Evolutionary conservation across 2,888 invertebrate genomes (phyloP), one percentile per base, ranked within the genome.

Genomic region (Orchesella flavescens): DNA sequence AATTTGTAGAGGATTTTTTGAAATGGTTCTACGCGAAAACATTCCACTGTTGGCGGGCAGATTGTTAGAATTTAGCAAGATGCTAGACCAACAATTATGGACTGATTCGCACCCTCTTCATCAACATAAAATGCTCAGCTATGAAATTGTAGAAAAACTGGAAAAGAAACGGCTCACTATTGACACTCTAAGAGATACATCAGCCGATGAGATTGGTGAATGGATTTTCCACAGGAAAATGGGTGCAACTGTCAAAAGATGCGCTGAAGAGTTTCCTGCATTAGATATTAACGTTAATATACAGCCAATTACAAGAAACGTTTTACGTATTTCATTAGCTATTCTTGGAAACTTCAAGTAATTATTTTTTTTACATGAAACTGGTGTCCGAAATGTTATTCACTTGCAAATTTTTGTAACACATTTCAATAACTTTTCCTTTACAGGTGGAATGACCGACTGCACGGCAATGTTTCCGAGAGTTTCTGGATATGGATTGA

Each of bases 401-500:
- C n/a, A n/a, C n/a, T n/a, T n/a, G n/a, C n/a, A n/a, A n/a, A n/a
- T n/a, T n/a, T n/a, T n/a, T n/a, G n/a, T n/a, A n/a, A n/a, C n/a
- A n/a, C n/a, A n/a, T n/a, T n/a, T n/a, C n/a, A n/a, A n/a, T n/a
- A n/a, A n/a, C n/a, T n/a, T n/a, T n/a, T n/a, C n/a, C n/a, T n/a
- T n/a, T n/a, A n/a, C n/a, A 94, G 93, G 84, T 98, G 98, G 98
- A 96, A 95, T 89, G 96, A 97, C 89, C 94, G 93, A 88, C 93
- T 97, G 66, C 97, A 98, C 89, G 96, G 97, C 0, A 94, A 94
- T 90, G 93, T 93, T 0, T 93, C 95, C 0, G 97, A 98, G 90
- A 93, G 95, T 0, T 99, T 97, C 91, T 99, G 97, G 96, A 93
- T 99, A 83, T 98, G 99, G 97, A 95, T 99, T 44, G 98, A 99